A percentile compares a stretch with the other conserved stretches of the same genome.
Conservation (phyloP, 2,113 vertebrate species). For the Cranoglanis bouderius region DNA sequence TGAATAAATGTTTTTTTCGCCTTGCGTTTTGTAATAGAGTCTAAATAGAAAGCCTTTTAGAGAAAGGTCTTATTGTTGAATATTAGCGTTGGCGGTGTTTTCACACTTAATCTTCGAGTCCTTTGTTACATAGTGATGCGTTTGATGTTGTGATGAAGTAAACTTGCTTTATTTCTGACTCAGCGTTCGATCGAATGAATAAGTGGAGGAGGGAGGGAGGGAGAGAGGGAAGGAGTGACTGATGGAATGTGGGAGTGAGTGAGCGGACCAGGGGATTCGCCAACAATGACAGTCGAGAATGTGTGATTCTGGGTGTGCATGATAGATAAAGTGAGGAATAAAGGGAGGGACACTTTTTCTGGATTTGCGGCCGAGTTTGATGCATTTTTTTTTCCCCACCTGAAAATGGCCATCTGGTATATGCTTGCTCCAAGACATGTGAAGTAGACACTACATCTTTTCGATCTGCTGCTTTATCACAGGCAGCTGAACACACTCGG, state of each 20-base stretch:
- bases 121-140: constrained; percentile 3
- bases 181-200: neutral
- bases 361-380: neutral
- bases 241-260: neutral
- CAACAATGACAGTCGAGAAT: neutral
- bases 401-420: neutral
- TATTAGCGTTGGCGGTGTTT: constrained; percentile 14
- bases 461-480: neutral
- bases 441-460: neutral
- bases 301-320: neutral
- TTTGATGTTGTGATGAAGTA: constrained; percentile 17
- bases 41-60: neutral
- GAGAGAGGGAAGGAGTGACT: neutral
- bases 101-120: constrained; percentile 21
- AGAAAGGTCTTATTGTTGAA: constrained; percentile 8
- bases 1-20: neutral
- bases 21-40: neutral
- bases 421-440: neutral
- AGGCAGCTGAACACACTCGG: neutral
- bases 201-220: neutral
- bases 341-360: neutral
- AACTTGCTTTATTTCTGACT: constrained; percentile 10
- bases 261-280: constrained; percentile 2
- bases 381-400: neutral
- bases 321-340: neutral